Conservation (phyloP, 2,797 vertebrate species). For the Alectoris magna region DNA sequence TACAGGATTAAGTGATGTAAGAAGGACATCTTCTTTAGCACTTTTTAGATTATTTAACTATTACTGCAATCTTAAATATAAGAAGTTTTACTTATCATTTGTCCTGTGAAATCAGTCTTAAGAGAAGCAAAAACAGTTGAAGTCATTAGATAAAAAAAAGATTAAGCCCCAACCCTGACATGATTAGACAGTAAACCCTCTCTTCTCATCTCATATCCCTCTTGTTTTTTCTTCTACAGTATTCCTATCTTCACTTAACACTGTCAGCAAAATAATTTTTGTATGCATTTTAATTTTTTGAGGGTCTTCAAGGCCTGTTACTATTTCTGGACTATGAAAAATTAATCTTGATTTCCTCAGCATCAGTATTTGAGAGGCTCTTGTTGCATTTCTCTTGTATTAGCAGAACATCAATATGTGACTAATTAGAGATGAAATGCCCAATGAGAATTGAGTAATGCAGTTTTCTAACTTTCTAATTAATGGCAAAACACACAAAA, state of each 20-base stretch:
- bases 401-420: slow-evolving; percentile 48
- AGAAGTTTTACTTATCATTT: not conserved
- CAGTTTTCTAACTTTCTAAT: slow-evolving; percentile 70
- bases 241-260: not conserved
- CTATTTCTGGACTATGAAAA: not conserved
- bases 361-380: not conserved
- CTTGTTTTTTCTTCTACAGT: not conserved
- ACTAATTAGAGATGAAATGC: slow-evolving; percentile 65
- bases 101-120: not conserved
- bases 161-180: not conserved
- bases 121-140: not conserved
- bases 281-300: not conserved
- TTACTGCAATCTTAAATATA: not conserved
- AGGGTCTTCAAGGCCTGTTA: not conserved
- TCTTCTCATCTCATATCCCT: not conserved
- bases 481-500: slow-evolving; percentile 66
- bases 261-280: not conserved
- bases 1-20: not conserved
- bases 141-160: not conserved
- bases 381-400: slow-evolving; percentile 8
- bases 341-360: not conserved
- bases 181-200: not conserved
- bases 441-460: slow-evolving; percentile 48
- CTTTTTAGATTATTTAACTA: not conserved
- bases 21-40: not conserved